Percentiles rank a stretch among this genome's conserved stretches.
phyloP scores from a whole-genome alignment of 2,888 invertebrate genomes.

The Gymnocheta viridis region DNA sequence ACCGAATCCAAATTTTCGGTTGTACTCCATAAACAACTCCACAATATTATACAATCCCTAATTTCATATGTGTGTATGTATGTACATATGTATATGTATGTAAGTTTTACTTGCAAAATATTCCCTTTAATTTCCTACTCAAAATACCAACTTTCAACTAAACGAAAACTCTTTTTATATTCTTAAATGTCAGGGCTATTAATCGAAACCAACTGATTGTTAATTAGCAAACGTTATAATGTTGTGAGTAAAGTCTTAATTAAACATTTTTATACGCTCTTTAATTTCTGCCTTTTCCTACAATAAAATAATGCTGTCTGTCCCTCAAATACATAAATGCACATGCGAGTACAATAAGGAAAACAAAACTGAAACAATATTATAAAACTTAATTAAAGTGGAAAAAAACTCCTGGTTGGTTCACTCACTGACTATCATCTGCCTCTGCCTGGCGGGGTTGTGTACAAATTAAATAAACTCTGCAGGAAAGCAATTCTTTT shows the following conservation, averaged over 20 bases:
- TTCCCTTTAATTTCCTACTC: neutral
- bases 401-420: constrained; percentile 12
- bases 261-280: constrained; percentile 25
- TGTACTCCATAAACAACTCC: no score
- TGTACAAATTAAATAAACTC: constrained; percentile 38
- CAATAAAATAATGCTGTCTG: neutral
- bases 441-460: neutral
- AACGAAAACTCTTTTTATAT: neutral
- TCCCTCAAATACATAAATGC: constrained; percentile 9
- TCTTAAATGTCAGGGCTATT: constrained; percentile 26
- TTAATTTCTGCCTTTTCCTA: constrained; percentile 3
- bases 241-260: constrained; percentile 44
- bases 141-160: neutral
- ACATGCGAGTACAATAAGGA: neutral
- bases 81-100: no score
- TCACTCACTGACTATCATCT: neutral
- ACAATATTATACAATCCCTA: no score
- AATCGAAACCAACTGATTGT: constrained; percentile 35
- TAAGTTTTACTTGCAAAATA: no score
- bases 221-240: constrained; percentile 30
- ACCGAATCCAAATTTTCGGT: no score
- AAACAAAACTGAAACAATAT: neutral
- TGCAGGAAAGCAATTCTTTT: constrained; percentile 43
- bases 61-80: no score
- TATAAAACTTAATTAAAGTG: constrained; percentile 28